Evolutionary conservation across 2,113 vertebrate genomes (phyloP).

Genomic region (Callorhinus ursinus): DNA sequence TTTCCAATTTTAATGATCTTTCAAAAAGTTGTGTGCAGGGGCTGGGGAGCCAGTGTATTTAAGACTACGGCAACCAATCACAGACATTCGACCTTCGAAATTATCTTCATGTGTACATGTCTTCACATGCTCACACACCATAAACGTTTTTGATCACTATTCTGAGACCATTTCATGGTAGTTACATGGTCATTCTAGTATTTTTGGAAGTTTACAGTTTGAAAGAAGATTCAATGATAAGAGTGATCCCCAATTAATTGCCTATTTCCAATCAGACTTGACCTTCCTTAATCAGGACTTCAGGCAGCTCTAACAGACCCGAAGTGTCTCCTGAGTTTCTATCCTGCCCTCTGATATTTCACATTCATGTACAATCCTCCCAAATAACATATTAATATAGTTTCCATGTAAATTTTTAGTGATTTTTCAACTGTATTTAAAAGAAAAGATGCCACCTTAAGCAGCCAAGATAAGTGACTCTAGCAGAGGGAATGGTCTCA

Average conservation of each 20-base stretch:
- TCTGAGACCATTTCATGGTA: background rate
- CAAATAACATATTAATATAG: background rate
- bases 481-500: background rate
- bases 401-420: background rate
- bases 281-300: background rate
- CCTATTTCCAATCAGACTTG: background rate
- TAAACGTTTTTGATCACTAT: background rate
- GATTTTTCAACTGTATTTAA: background rate
- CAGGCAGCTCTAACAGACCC: background rate
- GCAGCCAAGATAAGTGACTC: background rate
- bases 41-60: background rate
- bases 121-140: background rate
- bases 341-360: background rate
- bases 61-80: background rate
- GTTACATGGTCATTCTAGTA: background rate
- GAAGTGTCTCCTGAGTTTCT: background rate
- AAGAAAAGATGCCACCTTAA: background rate
- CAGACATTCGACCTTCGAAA: background rate
- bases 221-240: background rate
- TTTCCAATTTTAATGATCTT: background rate
- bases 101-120: background rate
- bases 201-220: background rate
- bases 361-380: background rate
- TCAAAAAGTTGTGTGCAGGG: background rate
- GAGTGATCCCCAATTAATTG: background rate